A percentile compares a stretch with the other conserved stretches of the same genome.
These are phyloP conservation scores for Paedocypris sp. DNA, from an alignment of 2,113 vertebrate genomes.

Conservation along the genomic window DNA sequence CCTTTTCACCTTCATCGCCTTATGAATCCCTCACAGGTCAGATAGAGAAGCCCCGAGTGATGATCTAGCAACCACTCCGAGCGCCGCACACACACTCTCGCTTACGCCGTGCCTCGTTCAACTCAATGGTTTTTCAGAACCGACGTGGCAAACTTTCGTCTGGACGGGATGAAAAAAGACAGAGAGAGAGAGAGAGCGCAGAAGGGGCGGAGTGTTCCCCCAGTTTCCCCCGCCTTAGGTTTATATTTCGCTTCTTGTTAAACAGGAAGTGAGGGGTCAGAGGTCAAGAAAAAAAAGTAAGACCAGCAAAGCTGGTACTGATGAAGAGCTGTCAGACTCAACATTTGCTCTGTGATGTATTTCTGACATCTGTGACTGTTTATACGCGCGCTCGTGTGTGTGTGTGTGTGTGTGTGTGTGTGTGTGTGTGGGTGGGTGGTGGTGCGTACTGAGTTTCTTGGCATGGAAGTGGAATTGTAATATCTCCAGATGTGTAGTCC, in stretches of 20 bases:
- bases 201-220: constrained; percentile 55
- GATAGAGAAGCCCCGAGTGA: not conserved
- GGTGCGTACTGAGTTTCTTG: constrained; percentile 44
- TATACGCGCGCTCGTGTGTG: not conserved
- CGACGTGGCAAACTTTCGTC: constrained; percentile 32
- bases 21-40: constrained; percentile 4
- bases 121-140: constrained; percentile 7
- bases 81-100: not conserved
- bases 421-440: constrained; percentile 13
- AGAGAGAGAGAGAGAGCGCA: constrained; percentile 29
- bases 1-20: constrained; percentile 9
- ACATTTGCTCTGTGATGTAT: constrained; percentile 15
- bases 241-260: constrained; percentile 37
- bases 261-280: constrained; percentile 55
- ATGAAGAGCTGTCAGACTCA: constrained; percentile 30
- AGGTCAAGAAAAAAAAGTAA: constrained; percentile 60
- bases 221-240: constrained; percentile 6
- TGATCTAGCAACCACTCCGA: not conserved
- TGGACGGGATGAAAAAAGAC: constrained; percentile 33
- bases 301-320: constrained; percentile 22
- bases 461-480: constrained; percentile 44
- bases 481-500: constrained; percentile 71
- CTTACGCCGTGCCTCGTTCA: not conserved
- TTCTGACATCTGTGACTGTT: constrained; percentile 6
- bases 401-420: not conserved